phyloP scores from a whole-genome alignment of 2,113 vertebrate genomes.

The Rhinolophus sinicus region DNA sequence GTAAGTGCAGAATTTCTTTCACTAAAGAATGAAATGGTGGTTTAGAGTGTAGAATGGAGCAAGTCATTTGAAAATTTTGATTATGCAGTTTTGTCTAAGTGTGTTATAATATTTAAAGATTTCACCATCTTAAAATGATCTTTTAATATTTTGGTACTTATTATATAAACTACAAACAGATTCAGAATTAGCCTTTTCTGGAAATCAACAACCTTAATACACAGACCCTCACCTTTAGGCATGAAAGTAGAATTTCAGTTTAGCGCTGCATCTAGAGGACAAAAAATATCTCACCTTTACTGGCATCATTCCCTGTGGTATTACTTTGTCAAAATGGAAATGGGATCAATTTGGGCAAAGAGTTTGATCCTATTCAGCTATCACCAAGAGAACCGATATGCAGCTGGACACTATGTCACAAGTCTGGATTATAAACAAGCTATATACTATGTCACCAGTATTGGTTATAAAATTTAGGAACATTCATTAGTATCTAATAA shows the following conservation, averaged over 20 bases:
- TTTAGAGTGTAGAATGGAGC: not conserved
- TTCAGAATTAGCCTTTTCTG: not conserved
- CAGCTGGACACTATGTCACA: not conserved
- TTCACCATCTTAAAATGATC: not conserved
- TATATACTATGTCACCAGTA: not conserved
- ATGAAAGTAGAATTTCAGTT: not conserved
- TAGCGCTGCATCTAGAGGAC: accelerated
- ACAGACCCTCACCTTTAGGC: not conserved
- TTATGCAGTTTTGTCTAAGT: not conserved
- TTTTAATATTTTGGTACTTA: not conserved
- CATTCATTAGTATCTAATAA: not conserved
- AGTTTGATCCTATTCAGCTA: not conserved
- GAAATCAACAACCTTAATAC: not conserved
- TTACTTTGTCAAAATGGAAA: not conserved
- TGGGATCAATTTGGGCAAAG: not conserved
- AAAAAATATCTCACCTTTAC: not conserved
- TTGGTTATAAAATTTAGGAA: not conserved
- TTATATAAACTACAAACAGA: not conserved
- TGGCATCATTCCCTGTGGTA: not conserved
- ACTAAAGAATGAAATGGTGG: not conserved
- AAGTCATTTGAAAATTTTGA: not conserved
- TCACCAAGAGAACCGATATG: not conserved
- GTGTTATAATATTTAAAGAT: not conserved
- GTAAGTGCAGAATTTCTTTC: not conserved
- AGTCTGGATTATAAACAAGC: not conserved